Base-by-base conservation (phyloP, 2,888 invertebrate genomes). In the Tanaodytes sp. region DNA sequence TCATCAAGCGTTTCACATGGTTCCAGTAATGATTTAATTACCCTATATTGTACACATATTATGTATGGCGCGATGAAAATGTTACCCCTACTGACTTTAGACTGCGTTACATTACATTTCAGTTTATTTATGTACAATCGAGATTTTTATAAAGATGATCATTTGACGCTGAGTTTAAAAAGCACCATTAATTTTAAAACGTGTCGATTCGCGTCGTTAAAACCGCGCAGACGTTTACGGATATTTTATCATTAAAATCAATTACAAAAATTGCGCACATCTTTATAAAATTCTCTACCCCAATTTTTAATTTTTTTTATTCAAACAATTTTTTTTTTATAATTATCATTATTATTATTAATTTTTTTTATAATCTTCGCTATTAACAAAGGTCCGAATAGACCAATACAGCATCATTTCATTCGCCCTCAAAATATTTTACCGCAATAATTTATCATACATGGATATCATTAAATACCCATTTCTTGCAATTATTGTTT, bases 221-320 rank as follows among this genome's bases (percentile, higher is more conserved):
- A 43, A 52, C 12, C 4, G 40, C 5, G 33, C 31, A 8, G n/a
- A n/a, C n/a, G n/a, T n/a, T n/a, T n/a, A n/a, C n/a, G n/a, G n/a
- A n/a, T n/a, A n/a, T 27, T 20, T 37, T 15, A 2, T 58, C 15
- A 49, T 66, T 37, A 48, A 54, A 59, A 59, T 37, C 16, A 48
- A 46, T 55, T 59, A 59, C 37, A 59, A 66, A 66, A 59, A 23
- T n/a, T 20, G 18, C 12, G 37, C 33, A 27, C 59, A 67, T 68
- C 72, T 72, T 66, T 69, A 68, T 66, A 72, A 72, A 72, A 61
- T 68, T 63, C 72, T 63, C 68, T 40, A 23, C 33, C 2, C 57
- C 39, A 23, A 27, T 58, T 63, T 62, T n/a, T n/a, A n/a, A n/a
- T n/a, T n/a, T 19, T 2, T 20, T 48, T 54, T 42, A 36, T 66